Evolutionary conservation across 2,113 vertebrate genomes (phyloP).

Genomic region (Perca schrenkii): DNA sequence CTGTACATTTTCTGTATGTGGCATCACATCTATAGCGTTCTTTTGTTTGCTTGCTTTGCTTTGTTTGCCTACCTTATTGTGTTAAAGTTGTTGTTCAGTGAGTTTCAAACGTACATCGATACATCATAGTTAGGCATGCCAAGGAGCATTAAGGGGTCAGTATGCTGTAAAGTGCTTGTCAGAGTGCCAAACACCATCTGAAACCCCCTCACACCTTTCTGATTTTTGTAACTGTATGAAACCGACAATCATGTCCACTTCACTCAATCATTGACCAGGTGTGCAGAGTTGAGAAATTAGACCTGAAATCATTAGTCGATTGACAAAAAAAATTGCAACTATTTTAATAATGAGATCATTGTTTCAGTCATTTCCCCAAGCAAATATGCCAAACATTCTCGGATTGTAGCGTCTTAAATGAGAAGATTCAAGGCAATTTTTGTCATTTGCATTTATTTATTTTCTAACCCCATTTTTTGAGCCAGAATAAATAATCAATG

Average conservation of each 20-base stretch:
- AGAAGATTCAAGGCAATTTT: not conserved
- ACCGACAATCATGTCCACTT: too few species aligned
- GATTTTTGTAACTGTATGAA: too few species aligned
- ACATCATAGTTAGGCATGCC: not conserved
- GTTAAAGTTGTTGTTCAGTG: not conserved
- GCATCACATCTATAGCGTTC: not conserved
- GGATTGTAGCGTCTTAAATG: not conserved
- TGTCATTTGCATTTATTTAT: not conserved
- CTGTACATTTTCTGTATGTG: not conserved
- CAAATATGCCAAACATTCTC: not conserved
- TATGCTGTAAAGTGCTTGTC: not conserved
- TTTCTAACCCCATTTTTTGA: not conserved
- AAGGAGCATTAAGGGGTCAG: not conserved
- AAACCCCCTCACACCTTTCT: too few species aligned
- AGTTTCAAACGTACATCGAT: not conserved
- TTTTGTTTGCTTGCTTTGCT: not conserved
- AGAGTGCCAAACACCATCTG: not conserved
- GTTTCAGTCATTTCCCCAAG: not conserved
- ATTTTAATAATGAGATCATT: too few species aligned
- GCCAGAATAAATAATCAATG: not conserved
- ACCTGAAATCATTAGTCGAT: not conserved
- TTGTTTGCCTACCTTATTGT: not conserved
- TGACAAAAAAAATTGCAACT: too few species aligned
- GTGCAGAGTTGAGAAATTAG: not conserved
- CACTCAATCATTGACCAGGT: not conserved